These are phyloP conservation scores for Pandemis heparana DNA, from an alignment of 2,888 invertebrate species.

Conservation along the genomic window DNA sequence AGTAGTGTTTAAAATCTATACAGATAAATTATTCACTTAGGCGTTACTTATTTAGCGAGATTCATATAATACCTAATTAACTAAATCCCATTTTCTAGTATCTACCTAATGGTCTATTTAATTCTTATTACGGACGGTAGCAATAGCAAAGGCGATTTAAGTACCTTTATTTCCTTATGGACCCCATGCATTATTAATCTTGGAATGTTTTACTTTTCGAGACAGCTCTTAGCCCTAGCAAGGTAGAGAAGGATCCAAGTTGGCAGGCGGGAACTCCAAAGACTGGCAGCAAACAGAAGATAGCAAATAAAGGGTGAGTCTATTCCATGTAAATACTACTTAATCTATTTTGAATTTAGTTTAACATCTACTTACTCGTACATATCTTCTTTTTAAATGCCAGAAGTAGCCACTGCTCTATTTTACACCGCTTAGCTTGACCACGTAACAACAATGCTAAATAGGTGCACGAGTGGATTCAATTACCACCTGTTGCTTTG, in stretches of 20 bases:
- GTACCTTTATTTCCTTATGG: too few relatives aligned
- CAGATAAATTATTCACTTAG: neutral
- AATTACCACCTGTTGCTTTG: neutral
- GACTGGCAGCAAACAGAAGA: slow-evolving; percentile 51
- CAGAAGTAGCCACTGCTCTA: too few relatives aligned
- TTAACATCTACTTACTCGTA: too few relatives aligned
- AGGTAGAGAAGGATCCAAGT: slow-evolving; percentile 65
- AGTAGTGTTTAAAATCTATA: slow-evolving; percentile 51
- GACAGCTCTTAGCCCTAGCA: slow-evolving; percentile 64
- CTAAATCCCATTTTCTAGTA: neutral
- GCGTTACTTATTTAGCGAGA: too few relatives aligned
- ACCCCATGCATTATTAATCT: slow-evolving; percentile 3
- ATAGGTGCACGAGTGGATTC: neutral
- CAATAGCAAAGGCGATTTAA: too few relatives aligned
- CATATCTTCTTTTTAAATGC: too few relatives aligned
- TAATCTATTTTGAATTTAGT: too few relatives aligned
- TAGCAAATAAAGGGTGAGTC: slow-evolving; percentile 57
- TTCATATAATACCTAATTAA: too few relatives aligned
- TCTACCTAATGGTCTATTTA: too few relatives aligned
- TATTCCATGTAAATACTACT: too few relatives aligned
- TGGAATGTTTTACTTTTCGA: slow-evolving; percentile 46
- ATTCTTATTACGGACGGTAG: too few relatives aligned
- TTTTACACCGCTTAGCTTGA: too few relatives aligned
- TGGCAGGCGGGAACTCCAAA: slow-evolving; percentile 60
- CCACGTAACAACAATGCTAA: neutral